phyloP scores from a whole-genome alignment of 1,140 invertebrate species.

The Pectinophora gossypiella region DNA sequence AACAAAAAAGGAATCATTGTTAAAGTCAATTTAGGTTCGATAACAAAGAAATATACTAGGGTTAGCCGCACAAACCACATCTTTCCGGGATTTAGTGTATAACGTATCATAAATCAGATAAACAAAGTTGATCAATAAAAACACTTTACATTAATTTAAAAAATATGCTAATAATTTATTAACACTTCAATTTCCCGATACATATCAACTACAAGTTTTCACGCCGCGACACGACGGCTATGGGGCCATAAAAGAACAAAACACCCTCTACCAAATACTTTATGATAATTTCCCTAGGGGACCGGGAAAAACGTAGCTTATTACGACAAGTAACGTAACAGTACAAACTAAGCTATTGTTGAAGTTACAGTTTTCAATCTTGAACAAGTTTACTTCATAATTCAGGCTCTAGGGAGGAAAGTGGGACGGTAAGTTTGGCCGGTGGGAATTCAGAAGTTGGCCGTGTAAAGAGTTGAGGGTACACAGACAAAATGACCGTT shows the following conservation, averaged over 20 bases:
- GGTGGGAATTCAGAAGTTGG: constrained; percentile 40
- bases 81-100: no score
- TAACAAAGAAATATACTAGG: no score
- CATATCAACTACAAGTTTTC: not conserved
- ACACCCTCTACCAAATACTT: constrained; percentile 1
- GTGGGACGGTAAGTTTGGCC: constrained; percentile 28
- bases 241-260: no score
- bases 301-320: constrained; percentile 45
- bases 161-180: no score
- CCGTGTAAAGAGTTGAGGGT: constrained; percentile 30
- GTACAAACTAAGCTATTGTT: constrained; percentile 47
- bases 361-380: constrained; percentile 60
- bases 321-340: constrained; percentile 29
- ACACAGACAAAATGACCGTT: constrained; percentile 23
- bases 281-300: constrained; percentile 25
- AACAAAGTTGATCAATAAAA: no score
- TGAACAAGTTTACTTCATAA: constrained; percentile 54
- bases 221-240: not conserved
- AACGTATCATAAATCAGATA: no score
- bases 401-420: constrained; percentile 44
- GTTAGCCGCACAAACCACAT: no score
- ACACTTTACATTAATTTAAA: no score
- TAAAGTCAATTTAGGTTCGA: no score
- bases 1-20: constrained; percentile 10
- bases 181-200: no score